Conservation (phyloP, 2,113 vertebrate genomes). For the Cricetomys ansorgei region DNA sequence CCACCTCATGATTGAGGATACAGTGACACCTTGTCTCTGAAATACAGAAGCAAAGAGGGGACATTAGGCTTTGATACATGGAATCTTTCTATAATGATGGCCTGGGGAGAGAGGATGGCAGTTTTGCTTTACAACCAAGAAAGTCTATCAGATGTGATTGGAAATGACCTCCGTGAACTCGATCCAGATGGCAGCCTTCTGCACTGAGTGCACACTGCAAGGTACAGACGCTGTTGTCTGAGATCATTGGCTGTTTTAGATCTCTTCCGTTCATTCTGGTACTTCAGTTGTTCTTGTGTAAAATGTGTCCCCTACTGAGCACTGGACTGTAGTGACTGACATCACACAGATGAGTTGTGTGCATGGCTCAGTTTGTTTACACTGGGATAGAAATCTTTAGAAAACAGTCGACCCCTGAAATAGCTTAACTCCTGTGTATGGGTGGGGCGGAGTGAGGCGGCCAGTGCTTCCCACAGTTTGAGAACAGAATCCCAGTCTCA, state of each 20-base stretch:
- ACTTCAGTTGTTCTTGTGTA: not conserved
- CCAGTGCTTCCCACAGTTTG: not conserved
- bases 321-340: not conserved
- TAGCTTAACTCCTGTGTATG: not conserved
- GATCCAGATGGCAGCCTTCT: not conserved
- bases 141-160: not conserved
- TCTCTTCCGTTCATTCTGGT: not conserved
- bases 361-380: not conserved
- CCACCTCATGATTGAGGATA: not conserved
- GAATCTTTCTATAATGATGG: not conserved
- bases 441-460: not conserved
- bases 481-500: conserved; percentile 56
- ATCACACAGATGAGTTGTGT: too few species aligned
- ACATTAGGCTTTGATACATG: not conserved
- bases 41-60: not conserved
- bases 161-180: not conserved
- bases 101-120: not conserved
- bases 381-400: not conserved
- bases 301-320: not conserved
- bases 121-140: not conserved
- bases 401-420: not conserved
- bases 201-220: not conserved
- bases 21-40: not conserved
- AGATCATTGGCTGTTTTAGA: not conserved
- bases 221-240: not conserved